A percentile compares a stretch with the other conserved stretches of the same genome.
Conservation (phyloP, 2,888 invertebrate species). For the Idaea dimidiata region DNA sequence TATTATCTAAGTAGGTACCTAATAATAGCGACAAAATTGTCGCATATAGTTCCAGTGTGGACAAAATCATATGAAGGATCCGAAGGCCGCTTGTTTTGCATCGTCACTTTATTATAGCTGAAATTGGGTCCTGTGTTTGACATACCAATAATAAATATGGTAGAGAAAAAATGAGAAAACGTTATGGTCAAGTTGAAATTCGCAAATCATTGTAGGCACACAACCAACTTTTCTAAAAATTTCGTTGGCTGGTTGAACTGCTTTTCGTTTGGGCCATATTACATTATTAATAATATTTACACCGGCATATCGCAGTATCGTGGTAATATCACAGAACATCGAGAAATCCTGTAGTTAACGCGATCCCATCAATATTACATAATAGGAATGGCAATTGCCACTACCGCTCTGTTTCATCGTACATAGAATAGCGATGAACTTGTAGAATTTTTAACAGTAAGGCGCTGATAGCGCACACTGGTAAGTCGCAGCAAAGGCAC, state of each 20-base stretch:
- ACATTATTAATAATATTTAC: neutral
- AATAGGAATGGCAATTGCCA: too few species aligned
- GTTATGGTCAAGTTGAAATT: neutral
- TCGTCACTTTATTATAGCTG: neutral
- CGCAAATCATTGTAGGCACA: neutral
- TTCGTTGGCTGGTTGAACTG: neutral
- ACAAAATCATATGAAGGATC: neutral
- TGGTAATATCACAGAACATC: too few species aligned
- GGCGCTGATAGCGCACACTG: too few species aligned
- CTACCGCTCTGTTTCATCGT: too few species aligned
- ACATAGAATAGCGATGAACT: too few species aligned
- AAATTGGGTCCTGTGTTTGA: neutral
- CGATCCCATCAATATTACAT: too few species aligned
- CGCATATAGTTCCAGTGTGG: neutral
- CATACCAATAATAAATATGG: neutral
- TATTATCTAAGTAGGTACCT: too few species aligned
- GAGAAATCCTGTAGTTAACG: too few species aligned
- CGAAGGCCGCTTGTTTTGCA: neutral
- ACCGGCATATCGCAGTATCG: too few species aligned
- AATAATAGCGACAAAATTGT: neutral
- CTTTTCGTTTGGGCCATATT: neutral
- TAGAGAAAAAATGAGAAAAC: neutral
- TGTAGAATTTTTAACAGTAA: too few species aligned
- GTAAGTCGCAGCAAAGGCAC: too few species aligned
- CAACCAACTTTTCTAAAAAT: neutral